Evolutionary conservation across 1,140 invertebrate species (phyloP).

Genomic region (Bombyx mori): ASM3026992v2 NC_085107.1:11756501-11757000

Average conservation of each 20-base stretch:
- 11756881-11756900: constrained; percentile 79
- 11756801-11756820: constrained; percentile 70
- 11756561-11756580: no score
- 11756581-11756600: neutral
- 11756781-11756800: constrained; percentile 53
- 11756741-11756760: no score
- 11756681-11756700: no score
- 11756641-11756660: neutral
- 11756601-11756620: neutral
- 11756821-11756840: constrained; percentile 75
- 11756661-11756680: neutral
- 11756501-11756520: no score
- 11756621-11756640: neutral
- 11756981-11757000: constrained; percentile 77
- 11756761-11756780: constrained; percentile 25
- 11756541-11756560: no score
- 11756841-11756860: constrained; percentile 82
- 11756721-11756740: no score
- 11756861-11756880: constrained; percentile 74
- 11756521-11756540: no score
- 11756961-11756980: constrained; percentile 76
- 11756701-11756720: no score
- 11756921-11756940: constrained; percentile 79
- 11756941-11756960: constrained; percentile 85
- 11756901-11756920: constrained; percentile 84